Base-by-base conservation (phyloP, 2,797 vertebrate genomes). In the Echeneis naucrates region DNA sequence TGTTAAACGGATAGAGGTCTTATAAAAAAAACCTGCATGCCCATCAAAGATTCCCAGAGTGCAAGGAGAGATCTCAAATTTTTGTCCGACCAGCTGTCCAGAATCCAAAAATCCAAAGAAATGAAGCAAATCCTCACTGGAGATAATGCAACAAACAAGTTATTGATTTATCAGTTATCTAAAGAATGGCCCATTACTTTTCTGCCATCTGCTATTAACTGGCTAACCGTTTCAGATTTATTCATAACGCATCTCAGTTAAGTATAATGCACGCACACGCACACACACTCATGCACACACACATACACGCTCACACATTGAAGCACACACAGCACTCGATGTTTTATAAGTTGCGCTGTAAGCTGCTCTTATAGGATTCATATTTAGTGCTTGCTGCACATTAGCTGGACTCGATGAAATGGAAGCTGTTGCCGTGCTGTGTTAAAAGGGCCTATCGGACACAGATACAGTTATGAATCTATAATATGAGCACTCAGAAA, bases 401-500 rank as follows among this genome's bases (percentile, higher is more conserved):
- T 90, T 87, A 89, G 88, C 73, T 17, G 6, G 60, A 88, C 87
- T 84, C 48, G 86, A 80, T 89, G 87, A 92, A 91, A 91, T 83
- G 86, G 80, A 80, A 88, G 79, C 89, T 80, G 87, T 82, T 73
- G 72, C 84, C 5, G 56, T 53, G 70, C 80, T 30, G 82, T 87
- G 90, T 85, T 91, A 91, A 90, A 89, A 88, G 89, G 77, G 60
- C 71, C 84, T 76, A 81, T 87, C 75, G 72, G 83, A 86, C 82
- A 80, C 51, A 78, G 83, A 85, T 86, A 85, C 86, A 68, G 87
- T 89, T 92, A 88, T 92, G 87, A 89, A 91, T 91, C 83, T 84
- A 83, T 89, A 90, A 89, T 90, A 87, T 64, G 81, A 91, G 85
- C 89, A 88, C 89, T 91, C 81, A 89, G 85, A 90, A 87, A 84